These are phyloP conservation scores for Stomorhina lunata DNA, from an alignment of 2,888 invertebrate genomes.

Conservation along the genomic window DNA sequence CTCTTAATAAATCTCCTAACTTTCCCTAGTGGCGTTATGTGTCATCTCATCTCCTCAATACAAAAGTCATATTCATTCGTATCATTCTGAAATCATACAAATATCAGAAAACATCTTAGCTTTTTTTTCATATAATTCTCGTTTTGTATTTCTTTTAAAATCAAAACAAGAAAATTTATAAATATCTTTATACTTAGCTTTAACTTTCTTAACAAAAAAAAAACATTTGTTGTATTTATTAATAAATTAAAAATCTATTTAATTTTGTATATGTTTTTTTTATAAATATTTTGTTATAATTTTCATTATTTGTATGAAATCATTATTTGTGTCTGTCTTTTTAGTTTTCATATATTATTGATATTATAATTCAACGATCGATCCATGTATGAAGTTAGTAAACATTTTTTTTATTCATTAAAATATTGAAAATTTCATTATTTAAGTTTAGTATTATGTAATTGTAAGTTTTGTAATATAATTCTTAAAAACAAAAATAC, in stretches of 20 bases:
- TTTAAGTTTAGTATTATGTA: conserved; percentile 64
- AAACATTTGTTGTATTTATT: background rate
- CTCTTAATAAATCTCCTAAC: background rate
- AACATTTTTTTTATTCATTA: conserved; percentile 10
- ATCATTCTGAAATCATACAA: background rate
- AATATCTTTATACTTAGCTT: conserved; percentile 50
- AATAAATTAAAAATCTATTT: conserved; percentile 29
- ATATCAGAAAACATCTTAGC: conserved; percentile 17
- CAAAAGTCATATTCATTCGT: conserved; percentile 46
- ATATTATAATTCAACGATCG: conserved; percentile 26
- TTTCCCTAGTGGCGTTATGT: conserved; percentile 17
- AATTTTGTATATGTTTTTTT: background rate
- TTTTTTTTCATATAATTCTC: conserved; percentile 31
- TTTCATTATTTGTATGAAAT: background rate
- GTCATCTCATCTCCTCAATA: background rate
- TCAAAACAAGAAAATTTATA: conserved; percentile 27
- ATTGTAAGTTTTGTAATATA: conserved; percentile 65
- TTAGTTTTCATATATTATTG: conserved; percentile 4
- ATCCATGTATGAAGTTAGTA: conserved; percentile 45
- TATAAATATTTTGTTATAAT: background rate
- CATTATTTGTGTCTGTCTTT: background rate
- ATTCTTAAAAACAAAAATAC: conserved; percentile 29
- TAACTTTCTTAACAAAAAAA: conserved; percentile 35
- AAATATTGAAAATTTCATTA: conserved; percentile 55
- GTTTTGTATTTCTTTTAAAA: background rate